Conservation (phyloP, 2,797 vertebrate species). For the Tarsius wallacei region DNA sequence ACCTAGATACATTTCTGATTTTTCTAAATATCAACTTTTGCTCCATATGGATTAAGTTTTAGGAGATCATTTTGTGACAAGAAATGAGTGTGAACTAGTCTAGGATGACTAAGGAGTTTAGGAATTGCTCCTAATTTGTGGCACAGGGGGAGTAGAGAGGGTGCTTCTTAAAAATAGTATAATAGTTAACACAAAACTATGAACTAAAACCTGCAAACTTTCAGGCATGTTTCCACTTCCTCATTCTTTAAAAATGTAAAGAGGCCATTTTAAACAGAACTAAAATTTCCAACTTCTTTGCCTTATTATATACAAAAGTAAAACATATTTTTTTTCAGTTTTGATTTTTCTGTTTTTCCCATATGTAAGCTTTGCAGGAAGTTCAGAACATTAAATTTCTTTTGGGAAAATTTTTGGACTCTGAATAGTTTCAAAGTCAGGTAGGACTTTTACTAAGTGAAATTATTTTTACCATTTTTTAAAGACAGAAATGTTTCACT, state of each 20-base stretch:
- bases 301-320: not conserved
- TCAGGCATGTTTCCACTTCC: not conserved
- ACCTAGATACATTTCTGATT: constrained; percentile 23
- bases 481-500: not conserved
- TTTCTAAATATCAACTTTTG: not conserved
- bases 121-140: not conserved
- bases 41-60: not conserved
- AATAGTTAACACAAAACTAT: constrained; percentile 25
- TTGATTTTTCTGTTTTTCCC: not conserved
- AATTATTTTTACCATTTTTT: constrained; percentile 29
- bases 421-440: constrained; percentile 52
- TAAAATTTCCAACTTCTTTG: not conserved
- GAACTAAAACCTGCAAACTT: not conserved
- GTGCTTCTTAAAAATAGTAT: not conserved
- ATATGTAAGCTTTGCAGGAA: not conserved
- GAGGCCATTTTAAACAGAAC: not conserved
- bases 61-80: not conserved
- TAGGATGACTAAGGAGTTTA: not conserved
- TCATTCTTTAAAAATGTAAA: constrained; percentile 1
- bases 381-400: not conserved
- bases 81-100: not conserved
- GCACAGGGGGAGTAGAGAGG: not conserved
- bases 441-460: constrained; percentile 15
- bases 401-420: not conserved
- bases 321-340: not conserved